phyloP scores from a whole-genome alignment of 2,113 vertebrate species.

The Bagarius yarrelli region DNA sequence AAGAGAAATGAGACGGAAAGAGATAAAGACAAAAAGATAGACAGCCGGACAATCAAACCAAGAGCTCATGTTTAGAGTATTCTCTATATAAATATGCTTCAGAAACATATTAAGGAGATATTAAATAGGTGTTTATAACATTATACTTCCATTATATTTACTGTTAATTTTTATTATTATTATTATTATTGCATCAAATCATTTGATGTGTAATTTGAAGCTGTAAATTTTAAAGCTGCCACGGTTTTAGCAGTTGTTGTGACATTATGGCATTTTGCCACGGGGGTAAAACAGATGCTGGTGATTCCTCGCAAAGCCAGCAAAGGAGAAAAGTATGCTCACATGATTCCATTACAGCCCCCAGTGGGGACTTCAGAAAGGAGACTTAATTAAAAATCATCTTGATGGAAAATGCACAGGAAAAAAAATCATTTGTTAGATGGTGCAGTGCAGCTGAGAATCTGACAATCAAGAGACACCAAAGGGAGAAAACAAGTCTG shows the following conservation, averaged over 20 bases:
- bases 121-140: no score
- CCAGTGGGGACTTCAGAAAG: slow-evolving; percentile 59
- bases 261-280: slow-evolving; percentile 18
- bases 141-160: not conserved
- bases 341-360: slow-evolving; percentile 66
- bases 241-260: not conserved
- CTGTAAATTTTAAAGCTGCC: not conserved
- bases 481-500: slow-evolving; percentile 19
- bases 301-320: slow-evolving; percentile 26
- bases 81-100: no score
- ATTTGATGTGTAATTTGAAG: not conserved
- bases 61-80: not conserved
- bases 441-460: slow-evolving; percentile 25
- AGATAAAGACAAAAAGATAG: not conserved
- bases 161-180: not conserved
- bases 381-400: slow-evolving; percentile 74
- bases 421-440: slow-evolving; percentile 54
- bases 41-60: not conserved
- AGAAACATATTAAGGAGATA: not conserved
- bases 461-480: slow-evolving; percentile 33
- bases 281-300: slow-evolving; percentile 38
- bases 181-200: not conserved
- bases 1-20: not conserved
- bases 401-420: slow-evolving; percentile 66
- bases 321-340: slow-evolving; percentile 31